Conservation (phyloP, 2,797 vertebrate species). For the Acanthopagrus latus region DNA sequence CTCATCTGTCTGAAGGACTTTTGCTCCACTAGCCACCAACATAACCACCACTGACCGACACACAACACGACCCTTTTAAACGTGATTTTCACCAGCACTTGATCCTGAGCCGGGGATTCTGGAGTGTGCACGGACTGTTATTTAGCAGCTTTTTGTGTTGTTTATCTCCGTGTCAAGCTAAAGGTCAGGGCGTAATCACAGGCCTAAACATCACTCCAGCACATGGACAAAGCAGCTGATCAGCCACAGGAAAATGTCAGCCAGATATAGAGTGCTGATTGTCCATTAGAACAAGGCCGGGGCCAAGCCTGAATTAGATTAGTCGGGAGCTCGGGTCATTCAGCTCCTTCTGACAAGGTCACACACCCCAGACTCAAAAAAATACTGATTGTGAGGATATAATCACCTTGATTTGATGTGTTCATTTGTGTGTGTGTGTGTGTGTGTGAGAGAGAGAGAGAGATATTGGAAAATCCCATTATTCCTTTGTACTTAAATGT, state of each 20-base stretch:
- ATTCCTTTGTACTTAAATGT: not conserved
- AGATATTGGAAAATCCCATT: not conserved
- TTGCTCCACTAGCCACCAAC: not conserved
- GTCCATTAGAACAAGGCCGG: constrained; percentile 74
- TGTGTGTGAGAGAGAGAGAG: not conserved
- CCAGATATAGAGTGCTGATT: constrained; percentile 80
- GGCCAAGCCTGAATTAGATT: constrained; percentile 66
- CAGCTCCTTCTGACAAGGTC: constrained; percentile 66
- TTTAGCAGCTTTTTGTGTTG: constrained; percentile 62
- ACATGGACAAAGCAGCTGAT: constrained; percentile 77
- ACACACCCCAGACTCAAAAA: constrained; percentile 40
- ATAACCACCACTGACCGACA: not conserved
- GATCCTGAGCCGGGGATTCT: constrained; percentile 20
- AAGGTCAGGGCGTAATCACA: constrained; percentile 83
- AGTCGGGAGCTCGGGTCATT: constrained; percentile 35
- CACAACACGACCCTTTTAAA: constrained; percentile 8
- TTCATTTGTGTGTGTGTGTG: not conserved
- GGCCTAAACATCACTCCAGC: constrained; percentile 75
- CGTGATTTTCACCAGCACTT: constrained; percentile 26
- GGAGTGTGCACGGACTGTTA: constrained; percentile 33
- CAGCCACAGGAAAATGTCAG: constrained; percentile 83
- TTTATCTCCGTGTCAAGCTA: constrained; percentile 70
- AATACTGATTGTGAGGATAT: constrained; percentile 15
- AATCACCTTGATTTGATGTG: constrained; percentile 7
- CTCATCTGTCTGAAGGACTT: not conserved